Base-by-base conservation (phyloP, 1,140 invertebrate species). In the Scaptodrosophila lebanonensis region DNA sequence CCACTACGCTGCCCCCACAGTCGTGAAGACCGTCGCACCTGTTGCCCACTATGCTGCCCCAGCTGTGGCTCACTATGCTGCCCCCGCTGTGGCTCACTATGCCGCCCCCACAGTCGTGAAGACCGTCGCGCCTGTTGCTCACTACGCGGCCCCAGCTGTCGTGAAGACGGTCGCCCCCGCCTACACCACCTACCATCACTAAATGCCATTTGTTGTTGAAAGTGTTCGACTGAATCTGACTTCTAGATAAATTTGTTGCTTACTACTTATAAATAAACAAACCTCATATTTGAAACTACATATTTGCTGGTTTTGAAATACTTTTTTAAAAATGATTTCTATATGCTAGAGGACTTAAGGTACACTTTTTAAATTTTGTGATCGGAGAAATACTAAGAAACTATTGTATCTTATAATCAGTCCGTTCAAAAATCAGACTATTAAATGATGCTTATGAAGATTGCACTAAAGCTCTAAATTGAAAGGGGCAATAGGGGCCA, bases 11-110 rank as follows among this genome's bases (percentile, higher is more conserved):
- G 84, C 87, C 32, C 33, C 88, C 51, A 77, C 87, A 9, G 73
- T 86, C 8, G 58, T 53, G 4, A 29, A 54, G 20, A 11, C 49
- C 22, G 54, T 50, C 22, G 39, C 35, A 30, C 48, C 47, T 8
- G 87, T 88, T 51, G 63, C 66, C 43, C 59, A 72, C 62, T 83
- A 82, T 54, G 86, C 87, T 16, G 87, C 87, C 82, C 87, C 87
- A 54, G 87, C 86, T 42, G 67, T 85, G 6, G 85, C 87, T 27
- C 63, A 82, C 60, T 70, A 67, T 47, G 70, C 88, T 45, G 83
- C 63, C 44, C 57, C 68, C 11, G 66, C 64, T 38, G 66, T 69
- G 54, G 8, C 64, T 47, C 27, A 2, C 12, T 66, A 68, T 36
- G 57, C 49, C n/a, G 61, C 65, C 9, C 56, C 62, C 11, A 61